Evolutionary conservation across 1,140 invertebrate genomes (phyloP), one percentile per base, ranked within the genome.

Genomic region (Trachymyrmex septentrionalis): DNA sequence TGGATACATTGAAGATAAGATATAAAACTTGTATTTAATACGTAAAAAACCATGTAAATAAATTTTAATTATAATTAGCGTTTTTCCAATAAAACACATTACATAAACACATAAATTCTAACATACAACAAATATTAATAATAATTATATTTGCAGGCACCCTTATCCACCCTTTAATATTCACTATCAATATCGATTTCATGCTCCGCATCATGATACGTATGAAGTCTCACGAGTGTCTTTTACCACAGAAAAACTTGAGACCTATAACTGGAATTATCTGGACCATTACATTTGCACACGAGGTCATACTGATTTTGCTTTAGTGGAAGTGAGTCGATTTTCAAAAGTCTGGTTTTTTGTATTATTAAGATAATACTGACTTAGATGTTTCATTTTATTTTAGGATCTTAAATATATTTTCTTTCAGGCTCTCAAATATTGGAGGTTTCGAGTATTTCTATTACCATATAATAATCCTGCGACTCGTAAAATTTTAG

Each of bases 251-350:
- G 98, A 99, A 94, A 98, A 99, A 92, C 95, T 99, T 30, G 99
- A 99, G 95, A 99, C 98, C 92, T 99, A 98, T 92, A 99, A 99
- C 95, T 99, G 99, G 99, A 99, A 99, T 95, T 99, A 99, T 95
- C 96, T 99, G 94, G 99, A 99, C 95, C 98, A 99, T 94, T 99
- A 99, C 93, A 98, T 99, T 84, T 99, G 98, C 93, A 98, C 98
- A 1, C 96, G 98, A 67, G 98, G 99, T 7, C 98, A 99, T 93
- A 98, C 97, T 0, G 98, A 99, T 93, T 99, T 98, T 95, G 96
- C 97, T 38, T 95, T 99, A 27, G 97, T 97, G 88, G 98, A 99
- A 96, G 98, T 98, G 93, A 86, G 69, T 67, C 27, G 38, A n/a
- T n/a, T 77, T 44, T 7, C 14, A 77, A 53, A 81, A 30, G 55